These are phyloP conservation scores for Eupeodes latifasciatus DNA, from an alignment of 2,888 invertebrate species.

Conservation along the genomic window DNA sequence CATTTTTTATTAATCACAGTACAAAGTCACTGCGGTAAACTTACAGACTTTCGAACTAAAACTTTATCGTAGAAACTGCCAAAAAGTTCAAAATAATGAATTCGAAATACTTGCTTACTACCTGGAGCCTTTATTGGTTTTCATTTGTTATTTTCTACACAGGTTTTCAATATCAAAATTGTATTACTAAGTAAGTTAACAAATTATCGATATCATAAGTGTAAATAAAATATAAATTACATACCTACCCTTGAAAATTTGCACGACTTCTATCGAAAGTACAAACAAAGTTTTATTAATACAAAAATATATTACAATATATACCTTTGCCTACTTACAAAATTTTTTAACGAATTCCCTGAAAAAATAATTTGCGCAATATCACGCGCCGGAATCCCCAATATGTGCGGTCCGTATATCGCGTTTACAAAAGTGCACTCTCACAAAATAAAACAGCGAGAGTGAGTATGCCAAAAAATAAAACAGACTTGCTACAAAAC, in stretches of 20 bases:
- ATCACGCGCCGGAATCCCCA: slow-evolving; percentile 52
- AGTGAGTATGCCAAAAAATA: slow-evolving; percentile 56
- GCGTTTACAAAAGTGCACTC: slow-evolving; percentile 33
- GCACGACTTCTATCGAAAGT: slow-evolving; percentile 16
- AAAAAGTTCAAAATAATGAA: too few relatives aligned
- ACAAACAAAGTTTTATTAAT: background rate
- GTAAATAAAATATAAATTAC: background rate
- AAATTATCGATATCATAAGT: background rate
- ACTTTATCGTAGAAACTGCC: too few relatives aligned
- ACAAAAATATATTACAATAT: slow-evolving; percentile 3
- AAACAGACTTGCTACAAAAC: slow-evolving; percentile 60
- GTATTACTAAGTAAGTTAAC: too few relatives aligned
- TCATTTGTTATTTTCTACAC: too few relatives aligned
- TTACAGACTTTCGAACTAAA: too few relatives aligned
- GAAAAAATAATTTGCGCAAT: slow-evolving; percentile 42
- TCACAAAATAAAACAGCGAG: background rate
- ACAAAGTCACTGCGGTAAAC: too few relatives aligned
- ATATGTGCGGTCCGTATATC: slow-evolving; percentile 4
- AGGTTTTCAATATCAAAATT: too few relatives aligned
- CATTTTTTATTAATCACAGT: too few relatives aligned
- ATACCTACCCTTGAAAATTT: slow-evolving; percentile 3
- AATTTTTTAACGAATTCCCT: background rate
- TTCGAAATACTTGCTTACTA: too few relatives aligned
- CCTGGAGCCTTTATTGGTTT: too few relatives aligned
- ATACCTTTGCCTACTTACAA: slow-evolving; percentile 1